Percentiles rank a stretch among this genome's conserved stretches.
Conservation (phyloP, 2,797 vertebrate species). For the Macrochelys suwanniensis region DNA sequence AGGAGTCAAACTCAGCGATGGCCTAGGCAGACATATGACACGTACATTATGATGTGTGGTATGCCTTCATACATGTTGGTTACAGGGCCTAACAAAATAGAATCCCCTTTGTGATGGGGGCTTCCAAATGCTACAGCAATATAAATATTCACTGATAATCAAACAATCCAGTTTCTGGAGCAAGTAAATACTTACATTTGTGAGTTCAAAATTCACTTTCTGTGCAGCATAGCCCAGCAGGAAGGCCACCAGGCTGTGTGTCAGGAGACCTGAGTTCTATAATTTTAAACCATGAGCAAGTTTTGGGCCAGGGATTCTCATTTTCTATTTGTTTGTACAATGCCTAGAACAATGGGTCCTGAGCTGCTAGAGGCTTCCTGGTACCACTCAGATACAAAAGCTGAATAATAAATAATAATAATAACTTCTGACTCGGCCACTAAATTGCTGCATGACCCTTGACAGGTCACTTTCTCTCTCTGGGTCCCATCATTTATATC, state of each 20-base stretch:
- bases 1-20: not conserved
- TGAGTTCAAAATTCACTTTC: no score
- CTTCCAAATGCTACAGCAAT: not conserved
- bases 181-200: no score
- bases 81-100: no score
- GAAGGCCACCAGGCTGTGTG: no score
- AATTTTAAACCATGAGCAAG: no score
- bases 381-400: no score
- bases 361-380: no score
- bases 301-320: no score
- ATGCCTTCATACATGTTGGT: not conserved
- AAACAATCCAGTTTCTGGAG: not conserved
- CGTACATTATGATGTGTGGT: not conserved
- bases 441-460: not conserved
- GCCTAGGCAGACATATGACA: not conserved
- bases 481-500: not conserved
- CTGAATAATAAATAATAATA: no score
- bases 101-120: not conserved
- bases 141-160: not conserved
- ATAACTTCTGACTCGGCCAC: not conserved
- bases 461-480: not conserved
- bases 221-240: no score
- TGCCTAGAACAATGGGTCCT: not conserved
- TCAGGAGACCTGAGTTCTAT: no score
- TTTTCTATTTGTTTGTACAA: no score